Evolutionary conservation across 2,888 invertebrate genomes (phyloP), one percentile per base, ranked within the genome.

Genomic region (Clivina fossor): DNA sequence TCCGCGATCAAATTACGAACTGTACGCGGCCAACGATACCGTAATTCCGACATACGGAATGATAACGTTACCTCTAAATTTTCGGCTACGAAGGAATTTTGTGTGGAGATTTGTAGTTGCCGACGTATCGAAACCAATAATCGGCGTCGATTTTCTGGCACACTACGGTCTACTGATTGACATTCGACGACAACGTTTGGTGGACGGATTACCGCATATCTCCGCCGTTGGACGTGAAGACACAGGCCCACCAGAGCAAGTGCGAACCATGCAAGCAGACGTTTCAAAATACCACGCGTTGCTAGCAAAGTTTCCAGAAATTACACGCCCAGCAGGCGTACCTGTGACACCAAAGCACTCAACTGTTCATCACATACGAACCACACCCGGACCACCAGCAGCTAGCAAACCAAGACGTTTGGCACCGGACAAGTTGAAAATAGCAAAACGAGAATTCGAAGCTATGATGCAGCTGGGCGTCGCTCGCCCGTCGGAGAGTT

Each of bases 81-180:
- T 71, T 4, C 67, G 68, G 2, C 51, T 70, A 3, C 63, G 66
- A 11, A 60, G 68, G 2, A 60, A 58, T 2, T 68, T 66, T 19
- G 33, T 46, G 0, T 71, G 68, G 68, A 58, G 61, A 2, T 72
- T 70, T 55, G 57, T 66, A 0, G 60, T 71, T 1, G 69, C 69
- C 0, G 67, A 71, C 37, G 65, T 69, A 1, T 57, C 65, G 0
- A 64, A 62, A 16, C 65, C 71, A 0, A 70, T 71, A 8, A 68
- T 70, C 15, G 68, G 69, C 2, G 67, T 63, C 1, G 68, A 70
- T 59, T 69, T 72, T 49, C 51, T 71, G 9, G 37, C 35, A 1
- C 61, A 65, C 43, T 69, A 61, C 43, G 62, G 64, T 11, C 57
- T 72, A 0, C 56, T 70, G 1, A 66, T 69, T 1, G 69, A 70